Evolutionary conservation across 2,113 vertebrate species (phyloP).

Genomic region (Daboia siamensis): DNA sequence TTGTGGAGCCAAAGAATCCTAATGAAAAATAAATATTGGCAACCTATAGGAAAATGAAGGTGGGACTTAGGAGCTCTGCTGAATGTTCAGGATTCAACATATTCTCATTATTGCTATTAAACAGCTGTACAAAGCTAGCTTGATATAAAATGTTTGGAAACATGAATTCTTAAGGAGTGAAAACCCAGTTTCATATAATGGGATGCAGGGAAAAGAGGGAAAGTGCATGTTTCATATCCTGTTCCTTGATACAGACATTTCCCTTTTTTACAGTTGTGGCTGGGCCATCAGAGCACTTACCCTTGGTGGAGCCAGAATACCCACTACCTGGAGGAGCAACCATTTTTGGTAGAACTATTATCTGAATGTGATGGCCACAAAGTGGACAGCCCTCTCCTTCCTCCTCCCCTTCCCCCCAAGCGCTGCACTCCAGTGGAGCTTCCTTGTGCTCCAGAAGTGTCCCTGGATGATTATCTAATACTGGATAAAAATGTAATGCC

Average conservation of each 20-base stretch:
- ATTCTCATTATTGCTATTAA: background rate
- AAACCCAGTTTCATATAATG: background rate
- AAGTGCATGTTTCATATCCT: background rate
- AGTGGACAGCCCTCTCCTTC: background rate
- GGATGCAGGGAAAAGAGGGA: background rate
- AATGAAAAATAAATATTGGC: background rate
- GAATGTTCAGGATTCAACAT: background rate
- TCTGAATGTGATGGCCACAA: slow-evolving; percentile 67
- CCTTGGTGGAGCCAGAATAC: slow-evolving; percentile 68
- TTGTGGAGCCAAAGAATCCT: background rate
- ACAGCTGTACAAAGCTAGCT: background rate
- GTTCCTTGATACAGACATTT: background rate
- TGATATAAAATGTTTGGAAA: background rate
- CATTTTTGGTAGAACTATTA: slow-evolving; percentile 75
- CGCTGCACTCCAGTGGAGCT: slow-evolving; percentile 12
- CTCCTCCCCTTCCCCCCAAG: slow-evolving; percentile 45
- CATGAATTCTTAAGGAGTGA: background rate
- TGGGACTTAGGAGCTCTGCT: background rate
- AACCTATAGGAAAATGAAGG: background rate
- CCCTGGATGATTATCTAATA: slow-evolving; percentile 77
- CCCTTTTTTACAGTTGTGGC: slow-evolving; percentile 73
- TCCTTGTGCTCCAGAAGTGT: slow-evolving; percentile 63
- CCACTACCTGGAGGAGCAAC: slow-evolving; percentile 68
- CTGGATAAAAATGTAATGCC: slow-evolving; percentile 66
- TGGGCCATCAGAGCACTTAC: slow-evolving; percentile 71